Conservation (phyloP, 2,797 vertebrate genomes). For the Garrulus glandarius region DNA sequence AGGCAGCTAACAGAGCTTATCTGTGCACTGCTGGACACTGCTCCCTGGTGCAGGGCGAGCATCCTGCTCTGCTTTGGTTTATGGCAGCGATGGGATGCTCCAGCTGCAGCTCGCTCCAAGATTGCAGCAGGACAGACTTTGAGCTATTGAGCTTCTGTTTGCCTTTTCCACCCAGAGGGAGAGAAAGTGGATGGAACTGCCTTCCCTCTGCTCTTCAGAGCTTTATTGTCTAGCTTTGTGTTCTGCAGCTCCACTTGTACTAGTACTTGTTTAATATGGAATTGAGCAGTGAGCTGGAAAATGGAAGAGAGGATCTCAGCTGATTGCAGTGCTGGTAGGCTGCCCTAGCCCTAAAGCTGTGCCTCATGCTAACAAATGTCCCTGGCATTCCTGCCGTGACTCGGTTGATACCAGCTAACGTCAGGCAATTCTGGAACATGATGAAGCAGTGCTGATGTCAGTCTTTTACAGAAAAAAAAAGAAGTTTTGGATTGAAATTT, state of each 20-base stretch:
- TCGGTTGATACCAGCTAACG: conserved; percentile 1
- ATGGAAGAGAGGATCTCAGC: conserved; percentile 44
- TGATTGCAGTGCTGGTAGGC: conserved; percentile 56
- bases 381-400: conserved; percentile 25
- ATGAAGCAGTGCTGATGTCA: not conserved
- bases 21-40: not conserved
- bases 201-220: not conserved
- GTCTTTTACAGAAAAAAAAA: not conserved
- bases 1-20: not conserved
- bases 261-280: conserved; percentile 51
- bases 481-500: not conserved
- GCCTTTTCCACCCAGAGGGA: not conserved
- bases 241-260: conserved; percentile 34
- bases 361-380: conserved; percentile 47
- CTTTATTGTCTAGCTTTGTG: conserved; percentile 36
- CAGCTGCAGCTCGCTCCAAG: not conserved
- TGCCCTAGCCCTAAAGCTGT: conserved; percentile 65
- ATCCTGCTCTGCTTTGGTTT: not conserved
- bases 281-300: conserved; percentile 64
- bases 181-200: not conserved
- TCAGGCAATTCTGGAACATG: conserved; percentile 29
- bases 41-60: not conserved
- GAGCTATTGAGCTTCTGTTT: conserved; percentile 44
- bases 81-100: not conserved
- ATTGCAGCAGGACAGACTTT: not conserved